These are phyloP conservation scores for Micromussa lordhowensis DNA, from an alignment of 92 coral and sea anemone genomes.

Conservation along the genomic window DNA sequence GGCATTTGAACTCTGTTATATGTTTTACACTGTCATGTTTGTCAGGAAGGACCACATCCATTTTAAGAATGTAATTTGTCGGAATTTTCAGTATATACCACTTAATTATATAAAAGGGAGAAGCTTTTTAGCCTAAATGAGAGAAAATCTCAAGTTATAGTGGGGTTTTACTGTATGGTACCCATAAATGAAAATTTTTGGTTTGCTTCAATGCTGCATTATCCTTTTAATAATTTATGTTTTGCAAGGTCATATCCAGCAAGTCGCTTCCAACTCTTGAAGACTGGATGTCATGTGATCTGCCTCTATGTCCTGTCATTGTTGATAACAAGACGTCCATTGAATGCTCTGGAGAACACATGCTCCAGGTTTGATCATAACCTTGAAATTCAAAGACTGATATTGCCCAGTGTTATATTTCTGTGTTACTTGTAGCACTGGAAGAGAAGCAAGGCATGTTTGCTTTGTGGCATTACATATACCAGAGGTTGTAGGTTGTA, in stretches of 20 bases:
- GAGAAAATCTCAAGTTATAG: no score
- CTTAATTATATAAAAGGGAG: no score
- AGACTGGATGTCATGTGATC: constrained; percentile 70
- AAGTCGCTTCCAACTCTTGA: constrained; percentile 64
- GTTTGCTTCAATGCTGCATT: neutral
- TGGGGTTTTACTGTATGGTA: no score
- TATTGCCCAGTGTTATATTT: no score
- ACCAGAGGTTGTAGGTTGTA: neutral
- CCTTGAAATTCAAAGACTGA: neutral
- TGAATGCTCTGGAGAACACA: constrained; percentile 61
- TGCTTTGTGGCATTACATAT: neutral
- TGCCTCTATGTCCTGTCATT: constrained; percentile 76
- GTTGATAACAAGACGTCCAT: constrained; percentile 65
- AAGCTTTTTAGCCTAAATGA: no score
- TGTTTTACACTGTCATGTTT: no score
- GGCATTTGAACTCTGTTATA: no score
- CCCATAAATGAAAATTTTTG: neutral
- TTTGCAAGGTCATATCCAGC: constrained; percentile 59
- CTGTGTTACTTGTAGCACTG: neutral
- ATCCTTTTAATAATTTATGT: neutral
- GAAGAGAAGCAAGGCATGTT: neutral
- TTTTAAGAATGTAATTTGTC: no score
- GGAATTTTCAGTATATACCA: no score
- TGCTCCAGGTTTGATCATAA: constrained; percentile 67
- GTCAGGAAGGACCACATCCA: no score